A percentile compares a stretch with the other conserved stretches of the same genome.
Conservation (phyloP, 2,888 invertebrate species). For the Leptopilina syphax region DNA sequence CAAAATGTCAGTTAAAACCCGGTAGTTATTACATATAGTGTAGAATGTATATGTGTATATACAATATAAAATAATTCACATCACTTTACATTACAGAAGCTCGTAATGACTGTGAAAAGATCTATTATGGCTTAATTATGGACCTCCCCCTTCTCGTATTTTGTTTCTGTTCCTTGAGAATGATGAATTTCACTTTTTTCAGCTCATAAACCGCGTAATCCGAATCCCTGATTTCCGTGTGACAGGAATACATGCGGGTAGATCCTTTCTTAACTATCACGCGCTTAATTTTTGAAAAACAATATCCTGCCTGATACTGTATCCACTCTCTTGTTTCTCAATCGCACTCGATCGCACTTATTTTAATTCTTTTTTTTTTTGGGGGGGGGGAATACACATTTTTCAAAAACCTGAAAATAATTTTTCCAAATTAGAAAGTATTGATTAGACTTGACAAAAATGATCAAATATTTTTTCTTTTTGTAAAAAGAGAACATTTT, state of each 20-base stretch:
- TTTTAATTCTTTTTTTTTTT: no score
- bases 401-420: no score
- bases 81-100: slow-evolving; percentile 23
- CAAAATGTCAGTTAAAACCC: not conserved
- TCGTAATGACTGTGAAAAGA: slow-evolving; percentile 29
- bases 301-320: no score
- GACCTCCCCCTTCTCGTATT: not conserved
- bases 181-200: slow-evolving; percentile 69
- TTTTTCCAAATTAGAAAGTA: no score
- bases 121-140: slow-evolving; percentile 37
- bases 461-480: no score
- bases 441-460: no score
- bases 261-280: not conserved
- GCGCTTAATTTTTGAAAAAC: not conserved
- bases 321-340: no score
- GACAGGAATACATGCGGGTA: slow-evolving; percentile 29
- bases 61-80: slow-evolving; percentile 8
- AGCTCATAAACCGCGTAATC: slow-evolving; percentile 65
- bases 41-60: not conserved
- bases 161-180: slow-evolving; percentile 36
- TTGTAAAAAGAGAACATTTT: no score
- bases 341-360: no score
- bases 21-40: not conserved
- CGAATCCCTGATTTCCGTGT: slow-evolving; percentile 47
- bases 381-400: no score